Percentiles rank a stretch among this genome's conserved stretches.
Conservation (phyloP, 2,888 invertebrate species). For the Macrophya annulata region DNA sequence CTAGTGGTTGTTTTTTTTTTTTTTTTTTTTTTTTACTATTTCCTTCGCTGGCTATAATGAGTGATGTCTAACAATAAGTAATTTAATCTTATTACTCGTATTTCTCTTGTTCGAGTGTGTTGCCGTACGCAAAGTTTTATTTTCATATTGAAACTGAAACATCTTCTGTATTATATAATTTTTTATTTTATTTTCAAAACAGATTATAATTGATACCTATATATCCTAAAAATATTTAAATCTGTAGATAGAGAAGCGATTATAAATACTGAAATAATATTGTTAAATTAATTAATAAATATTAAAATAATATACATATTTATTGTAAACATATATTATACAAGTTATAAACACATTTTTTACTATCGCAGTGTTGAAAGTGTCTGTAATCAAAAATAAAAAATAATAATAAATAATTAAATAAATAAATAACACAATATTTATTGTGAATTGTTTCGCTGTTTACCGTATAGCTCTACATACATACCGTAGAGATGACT, state of each 20-base stretch:
- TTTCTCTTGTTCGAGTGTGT: not conserved
- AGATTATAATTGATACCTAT: too few species aligned
- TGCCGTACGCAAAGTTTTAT: not conserved
- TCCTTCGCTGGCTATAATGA: too few species aligned
- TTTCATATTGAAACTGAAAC: not conserved
- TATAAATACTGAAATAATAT: too few species aligned
- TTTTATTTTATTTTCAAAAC: not conserved
- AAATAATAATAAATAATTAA: too few species aligned
- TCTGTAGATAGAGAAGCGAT: too few species aligned
- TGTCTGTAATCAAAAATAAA: not conserved
- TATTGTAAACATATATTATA: not conserved
- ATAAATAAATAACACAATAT: not conserved
- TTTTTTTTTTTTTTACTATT: not conserved
- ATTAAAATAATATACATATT: not conserved
- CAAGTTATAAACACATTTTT: not conserved
- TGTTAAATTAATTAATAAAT: not conserved
- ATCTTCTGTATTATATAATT: not conserved
- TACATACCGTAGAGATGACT: constrained; percentile 59
- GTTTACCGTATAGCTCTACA: constrained; percentile 16
- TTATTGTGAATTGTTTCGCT: constrained; percentile 40
- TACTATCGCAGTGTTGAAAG: not conserved
- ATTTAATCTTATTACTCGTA: not conserved
- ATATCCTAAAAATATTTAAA: too few species aligned
- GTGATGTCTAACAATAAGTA: constrained; percentile 30
- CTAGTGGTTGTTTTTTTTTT: not conserved